These are phyloP conservation scores for Pardosa pseudoannulata DNA, from an alignment of 2,888 invertebrate species.

Conservation along the genomic window DNA sequence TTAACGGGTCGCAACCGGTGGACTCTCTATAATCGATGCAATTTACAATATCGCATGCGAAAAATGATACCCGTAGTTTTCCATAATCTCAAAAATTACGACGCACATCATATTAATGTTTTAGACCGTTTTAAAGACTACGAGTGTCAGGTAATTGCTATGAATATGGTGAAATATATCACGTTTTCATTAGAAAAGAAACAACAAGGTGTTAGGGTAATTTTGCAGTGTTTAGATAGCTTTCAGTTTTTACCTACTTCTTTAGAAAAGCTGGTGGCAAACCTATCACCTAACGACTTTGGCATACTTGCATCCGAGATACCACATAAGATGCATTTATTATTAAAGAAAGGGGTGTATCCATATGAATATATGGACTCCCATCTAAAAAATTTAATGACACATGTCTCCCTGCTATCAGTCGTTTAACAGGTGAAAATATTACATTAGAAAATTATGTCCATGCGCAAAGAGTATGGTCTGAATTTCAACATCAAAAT, in stretches of 20 bases:
- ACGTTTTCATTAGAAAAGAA: not conserved
- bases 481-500: slow-evolving; percentile 71
- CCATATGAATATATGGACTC: slow-evolving; percentile 75
- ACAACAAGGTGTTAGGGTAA: not conserved
- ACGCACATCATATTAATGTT: not conserved
- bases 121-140: not conserved
- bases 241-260: slow-evolving; percentile 14
- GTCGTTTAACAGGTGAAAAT: slow-evolving; percentile 61
- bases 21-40: not conserved
- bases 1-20: not conserved
- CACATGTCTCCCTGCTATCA: slow-evolving; percentile 69
- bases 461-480: slow-evolving; percentile 74
- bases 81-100: slow-evolving; percentile 18
- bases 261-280: slow-evolving; percentile 8
- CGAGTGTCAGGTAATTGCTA: not conserved
- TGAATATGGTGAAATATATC: slow-evolving; percentile 1
- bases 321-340: not conserved
- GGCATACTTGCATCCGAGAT: not conserved
- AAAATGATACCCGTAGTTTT: not conserved
- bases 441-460: slow-evolving; percentile 66
- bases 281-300: slow-evolving; percentile 8
- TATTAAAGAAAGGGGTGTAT: slow-evolving; percentile 74
- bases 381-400: slow-evolving; percentile 74
- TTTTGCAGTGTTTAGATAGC: slow-evolving; percentile 11
- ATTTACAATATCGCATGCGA: not conserved